Percentiles rank a stretch among this genome's conserved stretches.
Conservation (phyloP, 2,113 vertebrate genomes). For the Anser brachyrhynchus region DNA sequence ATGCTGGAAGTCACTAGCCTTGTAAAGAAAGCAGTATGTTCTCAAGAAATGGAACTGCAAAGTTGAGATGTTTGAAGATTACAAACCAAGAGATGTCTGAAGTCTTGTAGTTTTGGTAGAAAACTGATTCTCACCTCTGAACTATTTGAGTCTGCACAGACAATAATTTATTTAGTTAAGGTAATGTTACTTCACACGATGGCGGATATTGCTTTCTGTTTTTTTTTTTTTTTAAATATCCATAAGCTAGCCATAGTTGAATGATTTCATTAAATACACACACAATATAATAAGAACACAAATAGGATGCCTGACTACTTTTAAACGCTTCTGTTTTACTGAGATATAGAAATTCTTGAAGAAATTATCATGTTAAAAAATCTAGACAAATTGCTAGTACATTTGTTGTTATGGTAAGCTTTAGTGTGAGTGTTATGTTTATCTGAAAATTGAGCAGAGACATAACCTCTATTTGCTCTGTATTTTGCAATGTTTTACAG, state of each 20-base stretch:
- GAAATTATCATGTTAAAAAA: neutral
- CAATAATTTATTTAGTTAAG: neutral
- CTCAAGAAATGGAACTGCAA: neutral
- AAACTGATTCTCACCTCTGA: neutral
- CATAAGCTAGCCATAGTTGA: neutral
- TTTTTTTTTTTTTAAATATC: neutral
- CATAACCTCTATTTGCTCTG: neutral
- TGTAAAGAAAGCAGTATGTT: neutral
- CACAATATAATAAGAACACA: neutral
- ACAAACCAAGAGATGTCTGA: neutral
- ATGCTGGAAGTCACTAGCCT: neutral
- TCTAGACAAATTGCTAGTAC: neutral
- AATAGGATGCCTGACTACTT: neutral
- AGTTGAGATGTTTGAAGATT: neutral
- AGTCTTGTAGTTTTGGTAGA: neutral
- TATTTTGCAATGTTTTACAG: neutral
- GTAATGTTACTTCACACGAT: neutral
- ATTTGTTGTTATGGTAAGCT: neutral
- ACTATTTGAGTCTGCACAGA: neutral
- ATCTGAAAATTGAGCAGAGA: neutral
- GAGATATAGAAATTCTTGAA: neutral
- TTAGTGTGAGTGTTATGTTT: neutral
- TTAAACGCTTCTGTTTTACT: neutral
- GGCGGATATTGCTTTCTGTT: neutral
- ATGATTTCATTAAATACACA: neutral